Percentiles rank a stretch among this genome's conserved stretches.
These are phyloP conservation scores for Pseudolycoriella hygida DNA, from an alignment of 2,888 invertebrate genomes.

Conservation along the genomic window DNA sequence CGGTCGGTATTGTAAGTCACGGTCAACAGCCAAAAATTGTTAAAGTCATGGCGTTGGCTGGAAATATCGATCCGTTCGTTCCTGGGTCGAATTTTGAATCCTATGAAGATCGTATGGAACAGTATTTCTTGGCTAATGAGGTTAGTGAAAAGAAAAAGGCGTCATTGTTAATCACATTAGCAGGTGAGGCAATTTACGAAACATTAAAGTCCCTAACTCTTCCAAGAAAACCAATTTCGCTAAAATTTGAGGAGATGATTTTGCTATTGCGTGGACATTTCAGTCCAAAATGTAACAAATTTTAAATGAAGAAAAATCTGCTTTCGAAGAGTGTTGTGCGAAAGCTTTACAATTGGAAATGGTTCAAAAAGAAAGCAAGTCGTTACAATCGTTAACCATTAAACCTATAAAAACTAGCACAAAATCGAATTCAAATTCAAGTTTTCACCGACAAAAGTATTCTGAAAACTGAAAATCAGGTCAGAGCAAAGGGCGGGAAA, in stretches of 20 bases:
- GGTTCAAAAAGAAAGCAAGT: not conserved
- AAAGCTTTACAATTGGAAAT: not conserved
- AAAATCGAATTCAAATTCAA: not conserved
- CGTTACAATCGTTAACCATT: not conserved
- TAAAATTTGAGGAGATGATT: not conserved
- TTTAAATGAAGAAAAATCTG: not conserved
- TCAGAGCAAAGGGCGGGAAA: not conserved
- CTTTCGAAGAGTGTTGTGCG: not conserved
- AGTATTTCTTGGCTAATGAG: slow-evolving; percentile 7
- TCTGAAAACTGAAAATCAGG: not conserved
- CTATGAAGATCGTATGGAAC: slow-evolving; percentile 5
- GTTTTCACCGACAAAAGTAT: not conserved
- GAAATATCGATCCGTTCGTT: slow-evolving; percentile 3
- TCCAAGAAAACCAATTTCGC: not conserved
- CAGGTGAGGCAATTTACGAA: not conserved
- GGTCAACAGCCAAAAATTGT: too few relatives aligned
- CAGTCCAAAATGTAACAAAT: slow-evolving; percentile 12
- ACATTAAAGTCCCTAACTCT: not conserved
- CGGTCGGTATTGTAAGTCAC: too few relatives aligned
- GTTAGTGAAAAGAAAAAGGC: slow-evolving; percentile 6
- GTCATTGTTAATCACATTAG: slow-evolving; percentile 7
- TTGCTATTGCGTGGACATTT: slow-evolving; percentile 5
- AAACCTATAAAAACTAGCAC: not conserved
- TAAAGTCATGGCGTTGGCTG: too few relatives aligned
- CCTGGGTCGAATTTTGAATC: slow-evolving; percentile 6